Evolutionary conservation across 1,140 invertebrate species (phyloP), one percentile per base, ranked within the genome.

Genomic region (Pollicipes pollicipes): DNA sequence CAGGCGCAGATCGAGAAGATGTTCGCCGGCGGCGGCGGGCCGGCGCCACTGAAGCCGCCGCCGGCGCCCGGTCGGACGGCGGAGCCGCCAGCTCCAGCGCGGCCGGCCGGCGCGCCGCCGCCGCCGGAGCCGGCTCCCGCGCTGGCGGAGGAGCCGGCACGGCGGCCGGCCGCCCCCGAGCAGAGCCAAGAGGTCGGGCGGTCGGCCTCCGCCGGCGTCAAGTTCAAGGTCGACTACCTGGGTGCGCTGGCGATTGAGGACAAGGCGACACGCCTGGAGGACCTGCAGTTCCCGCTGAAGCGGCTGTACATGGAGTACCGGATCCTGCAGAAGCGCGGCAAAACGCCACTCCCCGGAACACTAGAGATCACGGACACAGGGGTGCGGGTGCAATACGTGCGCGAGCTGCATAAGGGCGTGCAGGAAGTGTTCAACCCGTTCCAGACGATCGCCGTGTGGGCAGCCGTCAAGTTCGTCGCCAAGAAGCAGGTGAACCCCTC

Each of bases 391-490:
- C 68, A 78, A 84, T 88, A 2, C 78, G 83, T 75, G 27, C 45
- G 67, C 35, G 32, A 64, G 30, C 71, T 69, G n/a, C 85, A 85
- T 76, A 80, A 83, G 78, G 82, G 83, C 66, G 80, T 83, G 35
- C 81, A 83, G 77, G 82, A 74, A n/a, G 71, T 77, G 24, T 80
- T 88, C 29, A 90, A 90, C 76, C 88, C 90, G 2, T 94, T 93
- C 77, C 88, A 90, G 21, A 88, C 90, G 27, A 94, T 94, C 78
- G 90, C 91, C 0, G 90, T 93, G 0, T 94, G 91, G 91, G 92
- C 91, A 28, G 88, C 88, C 0, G 87, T 91, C 2, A 89, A 90
- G 77, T 90, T 90, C 67, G 78, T 79, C 6, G 75, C 75, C 28
- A 72, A 76, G 2, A 73, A 70, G 27, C 75, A 76, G 58, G 66